Percentiles rank a stretch among this genome's conserved stretches.
Conservation (phyloP, 2,797 vertebrate species). For the Paratrypauchen microcephalus region DNA sequence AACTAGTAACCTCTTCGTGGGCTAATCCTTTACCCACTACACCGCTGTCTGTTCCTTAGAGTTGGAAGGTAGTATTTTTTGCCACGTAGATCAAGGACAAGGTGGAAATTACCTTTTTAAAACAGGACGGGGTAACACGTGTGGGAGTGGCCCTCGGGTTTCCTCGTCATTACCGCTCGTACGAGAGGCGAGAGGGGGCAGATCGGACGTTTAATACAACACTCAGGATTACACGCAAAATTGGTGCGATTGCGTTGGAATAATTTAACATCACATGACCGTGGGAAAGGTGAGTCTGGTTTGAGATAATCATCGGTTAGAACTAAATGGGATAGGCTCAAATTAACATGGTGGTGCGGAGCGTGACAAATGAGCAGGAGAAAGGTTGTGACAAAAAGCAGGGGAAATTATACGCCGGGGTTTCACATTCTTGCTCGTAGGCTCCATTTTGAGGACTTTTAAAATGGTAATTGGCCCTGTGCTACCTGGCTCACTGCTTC, state of each 20-base stretch:
- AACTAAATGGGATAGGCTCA: neutral
- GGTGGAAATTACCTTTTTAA: slow-evolving; percentile 20
- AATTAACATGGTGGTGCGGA: neutral
- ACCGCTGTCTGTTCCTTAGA: too few relatives aligned
- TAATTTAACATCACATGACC: slow-evolving; percentile 4
- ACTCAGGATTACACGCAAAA: neutral
- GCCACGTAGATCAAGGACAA: slow-evolving; percentile 18
- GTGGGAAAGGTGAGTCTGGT: neutral
- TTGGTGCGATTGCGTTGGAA: neutral
- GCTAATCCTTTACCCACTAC: too few relatives aligned
- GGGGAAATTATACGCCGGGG: neutral
- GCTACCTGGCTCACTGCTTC: too few relatives aligned
- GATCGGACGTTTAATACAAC: slow-evolving; percentile 1
- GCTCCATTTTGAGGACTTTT: too few relatives aligned
- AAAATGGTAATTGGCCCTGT: too few relatives aligned
- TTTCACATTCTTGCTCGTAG: neutral
- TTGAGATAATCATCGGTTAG: neutral
- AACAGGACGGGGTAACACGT: slow-evolving; percentile 28
- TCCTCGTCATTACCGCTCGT: neutral
- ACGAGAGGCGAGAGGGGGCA: neutral
- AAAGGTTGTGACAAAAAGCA: neutral
- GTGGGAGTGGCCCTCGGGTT: slow-evolving; percentile 22
- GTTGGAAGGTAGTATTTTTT: neutral
- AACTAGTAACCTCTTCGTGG: too few relatives aligned
- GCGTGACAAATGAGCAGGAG: neutral